These are phyloP conservation scores for Nipponia nippon DNA, from an alignment of 2,113 vertebrate genomes.

Conservation along the genomic window DNA sequence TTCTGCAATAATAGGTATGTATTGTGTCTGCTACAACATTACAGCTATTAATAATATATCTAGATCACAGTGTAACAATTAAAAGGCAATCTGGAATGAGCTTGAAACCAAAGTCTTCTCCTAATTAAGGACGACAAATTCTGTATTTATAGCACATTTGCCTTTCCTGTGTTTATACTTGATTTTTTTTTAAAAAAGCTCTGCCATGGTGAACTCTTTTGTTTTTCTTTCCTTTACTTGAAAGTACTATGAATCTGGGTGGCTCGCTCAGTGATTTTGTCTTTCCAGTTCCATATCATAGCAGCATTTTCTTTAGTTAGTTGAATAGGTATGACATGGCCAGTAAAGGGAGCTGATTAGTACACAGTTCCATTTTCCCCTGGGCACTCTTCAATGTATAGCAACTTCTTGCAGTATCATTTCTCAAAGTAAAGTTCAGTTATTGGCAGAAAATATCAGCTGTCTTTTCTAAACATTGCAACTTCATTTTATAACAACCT, in stretches of 20 bases:
- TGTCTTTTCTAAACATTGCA: not conserved
- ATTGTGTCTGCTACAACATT: not conserved
- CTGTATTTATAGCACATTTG: not conserved
- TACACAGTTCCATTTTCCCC: not conserved
- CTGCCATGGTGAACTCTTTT: not conserved
- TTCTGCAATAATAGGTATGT: not conserved
- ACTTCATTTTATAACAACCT: not conserved
- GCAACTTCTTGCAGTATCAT: not conserved
- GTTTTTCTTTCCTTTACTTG: not conserved
- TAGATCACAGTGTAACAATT: not conserved
- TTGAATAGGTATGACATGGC: not conserved
- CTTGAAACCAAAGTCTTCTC: not conserved
- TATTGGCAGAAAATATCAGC: not conserved
- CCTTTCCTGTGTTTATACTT: not conserved
- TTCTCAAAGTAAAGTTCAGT: not conserved
- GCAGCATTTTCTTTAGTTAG: not conserved
- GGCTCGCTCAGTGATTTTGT: not conserved
- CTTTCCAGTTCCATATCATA: not conserved
- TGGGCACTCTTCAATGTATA: not conserved
- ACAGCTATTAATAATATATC: not conserved
- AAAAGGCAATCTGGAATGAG: not conserved
- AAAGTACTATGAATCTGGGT: not conserved
- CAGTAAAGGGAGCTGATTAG: not conserved
- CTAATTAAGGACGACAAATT: not conserved
- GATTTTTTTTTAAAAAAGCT: not conserved